Conservation (phyloP, 1,140 invertebrate species). For the Drosophila parvula region DNA sequence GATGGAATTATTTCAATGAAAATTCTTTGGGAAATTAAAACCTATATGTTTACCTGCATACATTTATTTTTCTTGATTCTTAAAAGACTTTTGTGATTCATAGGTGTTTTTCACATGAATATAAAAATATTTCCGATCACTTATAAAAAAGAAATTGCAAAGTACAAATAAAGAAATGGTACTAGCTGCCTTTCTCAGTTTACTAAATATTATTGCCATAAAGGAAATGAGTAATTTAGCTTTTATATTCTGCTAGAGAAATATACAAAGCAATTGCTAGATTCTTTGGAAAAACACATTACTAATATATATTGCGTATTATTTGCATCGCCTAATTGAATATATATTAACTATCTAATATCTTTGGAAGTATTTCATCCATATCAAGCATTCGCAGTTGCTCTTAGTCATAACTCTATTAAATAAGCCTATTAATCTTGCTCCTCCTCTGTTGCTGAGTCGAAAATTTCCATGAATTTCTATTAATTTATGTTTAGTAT, state of each 20-base stretch:
- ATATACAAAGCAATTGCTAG: not conserved
- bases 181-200: not conserved
- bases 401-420: conserved; percentile 67
- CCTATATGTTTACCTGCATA: conserved; percentile 6
- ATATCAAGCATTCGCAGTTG: conserved; percentile 17
- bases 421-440: conserved; percentile 70
- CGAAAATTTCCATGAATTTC: conserved; percentile 65
- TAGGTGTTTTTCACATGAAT: not conserved
- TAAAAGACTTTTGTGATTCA: not conserved
- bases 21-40: conserved; percentile 11
- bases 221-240: conserved; percentile 13
- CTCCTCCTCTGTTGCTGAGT: conserved; percentile 1
- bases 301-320: conserved; percentile 12
- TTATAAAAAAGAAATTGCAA: not conserved
- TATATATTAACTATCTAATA: conserved; percentile 17
- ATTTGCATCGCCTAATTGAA: conserved; percentile 11
- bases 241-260: not conserved
- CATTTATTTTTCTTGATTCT: conserved; percentile 1
- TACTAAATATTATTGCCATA: not conserved
- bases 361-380: conserved; percentile 26
- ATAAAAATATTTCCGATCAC: not conserved
- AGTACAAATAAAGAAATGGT: not conserved
- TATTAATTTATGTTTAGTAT: conserved; percentile 67
- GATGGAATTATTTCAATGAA: not conserved
- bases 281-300: not conserved